Conservation (phyloP, 2,888 invertebrate species). For the Euzophera pinguis region DNA sequence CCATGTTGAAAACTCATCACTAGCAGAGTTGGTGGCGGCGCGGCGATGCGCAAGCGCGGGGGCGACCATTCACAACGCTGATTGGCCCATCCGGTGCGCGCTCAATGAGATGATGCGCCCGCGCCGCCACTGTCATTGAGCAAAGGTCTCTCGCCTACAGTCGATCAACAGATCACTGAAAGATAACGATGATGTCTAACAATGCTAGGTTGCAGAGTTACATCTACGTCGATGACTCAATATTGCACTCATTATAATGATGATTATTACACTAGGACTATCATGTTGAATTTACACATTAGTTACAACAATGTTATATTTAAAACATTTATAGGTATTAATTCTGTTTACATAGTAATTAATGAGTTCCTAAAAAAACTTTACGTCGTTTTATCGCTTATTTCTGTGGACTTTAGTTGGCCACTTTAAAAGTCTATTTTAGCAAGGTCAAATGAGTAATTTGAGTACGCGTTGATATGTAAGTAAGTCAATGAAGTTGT, state of each 20-base stretch:
- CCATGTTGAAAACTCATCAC: too few relatives aligned
- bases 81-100: conserved; percentile 78
- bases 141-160: conserved; percentile 76
- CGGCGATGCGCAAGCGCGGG: conserved; percentile 56
- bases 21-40: conserved; percentile 43
- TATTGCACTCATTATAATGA: not conserved
- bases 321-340: too few relatives aligned
- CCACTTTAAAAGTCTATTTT: too few relatives aligned
- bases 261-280: not conserved
- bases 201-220: conserved; percentile 29
- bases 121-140: conserved; percentile 73
- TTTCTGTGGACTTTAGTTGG: too few relatives aligned
- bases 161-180: conserved; percentile 51
- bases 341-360: too few relatives aligned
- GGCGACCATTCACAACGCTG: conserved; percentile 79
- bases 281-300: not conserved
- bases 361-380: too few relatives aligned
- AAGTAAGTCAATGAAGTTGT: too few relatives aligned
- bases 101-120: conserved; percentile 78
- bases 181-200: conserved; percentile 33
- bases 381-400: too few relatives aligned
- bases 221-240: conserved; percentile 7
- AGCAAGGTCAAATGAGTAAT: not conserved
- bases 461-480: too few relatives aligned
- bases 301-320: not conserved